Conservation (phyloP, 1,140 invertebrate species). For the Mya arenaria region DNA sequence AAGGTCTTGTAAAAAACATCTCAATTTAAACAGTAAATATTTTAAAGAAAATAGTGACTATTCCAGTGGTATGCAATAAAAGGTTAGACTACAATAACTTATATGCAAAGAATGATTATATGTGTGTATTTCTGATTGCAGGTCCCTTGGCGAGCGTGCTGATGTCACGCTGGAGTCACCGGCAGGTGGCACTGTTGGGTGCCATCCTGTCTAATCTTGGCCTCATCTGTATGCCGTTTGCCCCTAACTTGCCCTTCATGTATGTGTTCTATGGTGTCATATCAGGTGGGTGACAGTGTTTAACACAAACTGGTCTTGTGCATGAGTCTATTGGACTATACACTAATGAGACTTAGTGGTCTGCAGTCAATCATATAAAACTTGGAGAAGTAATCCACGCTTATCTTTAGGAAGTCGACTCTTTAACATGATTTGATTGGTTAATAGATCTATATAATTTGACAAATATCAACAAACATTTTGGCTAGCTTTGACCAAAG, state of each 20-base stretch:
- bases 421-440: too few species aligned
- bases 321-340: too few species aligned
- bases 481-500: too few species aligned
- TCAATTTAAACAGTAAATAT: not conserved
- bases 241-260: slow-evolving; percentile 59
- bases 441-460: too few species aligned
- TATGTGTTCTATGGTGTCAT: slow-evolving; percentile 66
- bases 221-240: slow-evolving; percentile 58
- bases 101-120: not conserved
- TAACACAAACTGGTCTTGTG: too few species aligned
- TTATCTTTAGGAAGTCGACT: too few species aligned
- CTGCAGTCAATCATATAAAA: too few species aligned
- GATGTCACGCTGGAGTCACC: slow-evolving; percentile 61
- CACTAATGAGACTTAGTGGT: too few species aligned
- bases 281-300: slow-evolving; percentile 59
- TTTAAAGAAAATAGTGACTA: not conserved
- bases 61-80: not conserved
- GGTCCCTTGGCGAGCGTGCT: slow-evolving; percentile 66
- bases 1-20: too few species aligned
- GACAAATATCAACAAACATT: too few species aligned
- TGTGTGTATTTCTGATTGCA: slow-evolving; percentile 31
- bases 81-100: not conserved
- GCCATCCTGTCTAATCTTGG: slow-evolving; percentile 59
- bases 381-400: too few species aligned
- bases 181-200: slow-evolving; percentile 62